Base-by-base conservation (phyloP, 2,888 invertebrate genomes). In the Conomelus anceps region DNA sequence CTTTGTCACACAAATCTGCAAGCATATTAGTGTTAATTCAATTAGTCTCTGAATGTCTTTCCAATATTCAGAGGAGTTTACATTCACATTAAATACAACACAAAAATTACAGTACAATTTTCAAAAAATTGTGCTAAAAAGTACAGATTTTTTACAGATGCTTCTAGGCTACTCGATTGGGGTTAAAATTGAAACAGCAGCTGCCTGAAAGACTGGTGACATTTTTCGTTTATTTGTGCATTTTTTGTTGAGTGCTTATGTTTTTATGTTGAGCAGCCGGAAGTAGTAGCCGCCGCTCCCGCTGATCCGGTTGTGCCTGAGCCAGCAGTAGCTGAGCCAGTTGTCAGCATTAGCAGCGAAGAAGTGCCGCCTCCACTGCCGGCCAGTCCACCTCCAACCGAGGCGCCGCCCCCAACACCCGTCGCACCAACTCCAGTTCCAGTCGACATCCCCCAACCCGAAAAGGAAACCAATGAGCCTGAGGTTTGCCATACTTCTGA, bases 371-470 rank as follows among this genome's bases (percentile, higher is more conserved):
- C 92, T 90, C 92, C 92, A 26, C 90, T 92, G 87, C 92, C 92
- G 85, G 92, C 91, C 90, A 91, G 91, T 90, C 92, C 92, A 85
- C 92, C 91, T 89, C 91, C 91, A 41, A 91, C 91, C 90, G 91
- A 91, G 90, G 90, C 91, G 22, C 91, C 92, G 22, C 91, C 91
- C 88, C 91, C 91, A 90, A 91, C 91, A 29, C 91, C 92, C 22
- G 91, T 91, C 89, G 90, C 91, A 90, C 92, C 90, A 90, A 91
- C 89, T 90, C 91, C 90, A 0, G 86, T 85, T 22, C 86, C 88
- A 26, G 85, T 26, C 24, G 29, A 41, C 22, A 26, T 86, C 20
- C 85, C 87, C 3, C 23, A 22, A 22, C 34, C 24, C 22, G 89
- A 89, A 22, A 22, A 86, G 23, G 89, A 89, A 0, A 85, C 86